Evolutionary conservation across 2,113 vertebrate genomes (phyloP).

Genomic region (Candoia aspera): DNA sequence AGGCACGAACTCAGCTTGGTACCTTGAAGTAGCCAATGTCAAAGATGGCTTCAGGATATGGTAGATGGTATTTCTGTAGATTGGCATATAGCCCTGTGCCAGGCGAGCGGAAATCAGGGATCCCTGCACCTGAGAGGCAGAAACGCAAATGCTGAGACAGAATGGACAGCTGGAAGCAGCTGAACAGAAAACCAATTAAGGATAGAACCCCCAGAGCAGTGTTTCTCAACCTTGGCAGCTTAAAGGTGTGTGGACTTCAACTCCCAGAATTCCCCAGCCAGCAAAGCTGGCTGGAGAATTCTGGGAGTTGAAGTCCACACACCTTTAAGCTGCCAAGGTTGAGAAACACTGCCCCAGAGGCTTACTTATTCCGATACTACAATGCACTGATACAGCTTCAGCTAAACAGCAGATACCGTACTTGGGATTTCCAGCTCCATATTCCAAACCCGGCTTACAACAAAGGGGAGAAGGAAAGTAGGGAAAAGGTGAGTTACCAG

Average conservation of each 20-base stretch:
- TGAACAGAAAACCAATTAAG: background rate
- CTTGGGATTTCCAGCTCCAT: background rate
- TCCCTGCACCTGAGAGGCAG: slow-evolving; percentile 81
- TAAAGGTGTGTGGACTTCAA: no score
- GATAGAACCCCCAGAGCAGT: background rate
- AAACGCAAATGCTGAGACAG: background rate
- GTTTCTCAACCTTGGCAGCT: no score
- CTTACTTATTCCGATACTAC: background rate
- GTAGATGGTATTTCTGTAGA: slow-evolving; percentile 86
- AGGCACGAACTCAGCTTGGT: background rate
- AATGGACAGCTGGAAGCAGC: background rate
- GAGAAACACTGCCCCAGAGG: background rate
- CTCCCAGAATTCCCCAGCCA: no score
- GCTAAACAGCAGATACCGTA: background rate
- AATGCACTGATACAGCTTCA: background rate
- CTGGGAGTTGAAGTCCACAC: no score
- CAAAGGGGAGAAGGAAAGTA: background rate
- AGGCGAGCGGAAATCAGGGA: slow-evolving; percentile 92
- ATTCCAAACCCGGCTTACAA: background rate
- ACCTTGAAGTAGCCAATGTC: slow-evolving; percentile 92
- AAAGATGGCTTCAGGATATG: slow-evolving; percentile 92
- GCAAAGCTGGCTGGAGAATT: no score
- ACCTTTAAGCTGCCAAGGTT: background rate
- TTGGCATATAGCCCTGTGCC: slow-evolving; percentile 89
- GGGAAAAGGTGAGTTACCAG: background rate